Evolutionary conservation across 2,888 invertebrate species (phyloP).

Genomic region (Cetonia aurata): DNA sequence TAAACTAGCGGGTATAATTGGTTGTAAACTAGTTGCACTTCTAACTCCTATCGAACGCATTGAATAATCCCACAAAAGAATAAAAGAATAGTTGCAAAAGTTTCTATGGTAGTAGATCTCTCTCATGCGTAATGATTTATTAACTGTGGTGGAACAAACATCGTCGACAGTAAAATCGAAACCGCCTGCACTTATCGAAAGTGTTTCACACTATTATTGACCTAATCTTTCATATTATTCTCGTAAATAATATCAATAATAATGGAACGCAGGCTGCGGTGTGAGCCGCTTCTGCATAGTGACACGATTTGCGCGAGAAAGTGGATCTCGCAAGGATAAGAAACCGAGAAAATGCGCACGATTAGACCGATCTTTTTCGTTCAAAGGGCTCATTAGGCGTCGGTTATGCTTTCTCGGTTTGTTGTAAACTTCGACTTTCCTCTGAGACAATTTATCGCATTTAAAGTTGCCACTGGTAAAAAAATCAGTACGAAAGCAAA

Average conservation of each 20-base stretch:
- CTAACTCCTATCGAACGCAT: too few species aligned
- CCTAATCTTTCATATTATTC: neutral
- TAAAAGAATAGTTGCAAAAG: too few species aligned
- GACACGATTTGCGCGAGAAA: conserved; percentile 25
- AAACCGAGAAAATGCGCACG: conserved; percentile 12
- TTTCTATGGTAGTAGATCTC: too few species aligned
- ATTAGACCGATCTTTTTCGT: neutral
- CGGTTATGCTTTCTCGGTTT: conserved; percentile 21
- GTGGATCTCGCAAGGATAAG: conserved; percentile 6
- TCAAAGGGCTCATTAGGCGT: conserved; percentile 18
- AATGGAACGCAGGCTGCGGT: conserved; percentile 9
- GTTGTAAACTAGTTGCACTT: too few species aligned
- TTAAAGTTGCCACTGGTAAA: neutral
- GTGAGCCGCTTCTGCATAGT: neutral
- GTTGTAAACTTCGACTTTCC: neutral
- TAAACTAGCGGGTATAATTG: neutral
- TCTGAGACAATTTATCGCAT: conserved; percentile 10
- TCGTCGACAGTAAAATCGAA: too few species aligned
- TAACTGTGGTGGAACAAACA: too few species aligned
- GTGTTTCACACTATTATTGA: conserved; percentile 24
- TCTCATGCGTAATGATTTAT: too few species aligned
- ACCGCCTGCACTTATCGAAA: conserved; percentile 15
- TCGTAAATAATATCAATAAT: conserved; percentile 19
- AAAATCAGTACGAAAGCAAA: conserved; percentile 21
- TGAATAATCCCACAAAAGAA: too few species aligned